Evolutionary conservation across 1,140 invertebrate genomes (phyloP), one percentile per base, ranked within the genome.

Genomic region (Lepeophtheirus salmonis): DNA sequence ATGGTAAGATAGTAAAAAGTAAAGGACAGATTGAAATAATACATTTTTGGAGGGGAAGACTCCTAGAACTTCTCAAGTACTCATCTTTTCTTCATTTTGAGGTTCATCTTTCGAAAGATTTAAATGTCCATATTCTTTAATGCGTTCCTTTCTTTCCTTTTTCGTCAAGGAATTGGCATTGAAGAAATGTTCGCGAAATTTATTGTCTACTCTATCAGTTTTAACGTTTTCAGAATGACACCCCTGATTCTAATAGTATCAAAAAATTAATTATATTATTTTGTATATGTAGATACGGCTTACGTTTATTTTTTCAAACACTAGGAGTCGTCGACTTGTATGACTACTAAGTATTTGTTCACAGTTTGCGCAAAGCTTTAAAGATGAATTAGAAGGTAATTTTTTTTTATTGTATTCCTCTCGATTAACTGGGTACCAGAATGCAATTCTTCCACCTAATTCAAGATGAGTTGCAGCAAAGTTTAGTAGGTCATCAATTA

Each of bases 391-490:
- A 3, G 68, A 69, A 0, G 90, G 89, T 50, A 96, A 70, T 41
- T 81, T 77, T 1, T 79, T 72, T 59, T 82, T 79, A 2, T 74
- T 70, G 70, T 91, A 94, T 64, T 84, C 79, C 55, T 79, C 77
- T 63, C 84, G 86, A 66, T 50, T 83, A 56, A 91, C 74, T 54
- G 92, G 92, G 67, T 91, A 79, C 90, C 90, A 96, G 73, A 82
- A 91, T 0, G 94, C 88, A 14, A 96, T 72, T 65, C 84, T 72
- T 0, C 88, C 83, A 24, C 80, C 77, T 2, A 87, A 60, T 65
- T 74, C 78, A 41, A 97, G 75, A 74, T 86, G 81, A 62, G 74
- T 77, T 0, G 82, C 82, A 3, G 86, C 78, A 73, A 95, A 91
- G 63, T 78, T 74, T 13, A 97, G 71, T 18, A 97, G 71, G 74